phyloP scores from a whole-genome alignment of 2,113 vertebrate genomes.

The Pipa parva region DNA sequence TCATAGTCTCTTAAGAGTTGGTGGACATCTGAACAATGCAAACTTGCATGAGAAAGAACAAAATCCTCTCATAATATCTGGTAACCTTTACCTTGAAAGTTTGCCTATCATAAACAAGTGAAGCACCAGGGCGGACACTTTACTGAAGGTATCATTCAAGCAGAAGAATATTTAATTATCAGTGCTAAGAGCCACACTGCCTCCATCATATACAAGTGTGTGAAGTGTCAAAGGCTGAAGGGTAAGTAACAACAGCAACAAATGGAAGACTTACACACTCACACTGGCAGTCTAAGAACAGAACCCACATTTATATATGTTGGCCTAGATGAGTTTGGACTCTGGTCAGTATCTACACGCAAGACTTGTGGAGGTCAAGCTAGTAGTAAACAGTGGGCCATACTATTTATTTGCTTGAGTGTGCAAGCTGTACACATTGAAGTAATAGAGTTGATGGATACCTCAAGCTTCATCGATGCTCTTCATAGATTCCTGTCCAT shows the following conservation, averaged over 20 bases:
- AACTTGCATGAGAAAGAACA: too few species aligned
- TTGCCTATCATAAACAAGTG: too few species aligned
- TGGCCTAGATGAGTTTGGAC: neutral
- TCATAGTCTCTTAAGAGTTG: too few species aligned
- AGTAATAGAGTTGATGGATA: constrained; percentile 13
- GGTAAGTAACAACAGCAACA: neutral
- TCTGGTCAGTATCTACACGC: neutral
- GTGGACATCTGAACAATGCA: too few species aligned
- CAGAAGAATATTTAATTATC: constrained; percentile 31
- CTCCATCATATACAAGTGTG: neutral
- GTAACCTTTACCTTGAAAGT: too few species aligned
- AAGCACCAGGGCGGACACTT: neutral
- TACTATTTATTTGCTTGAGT: neutral
- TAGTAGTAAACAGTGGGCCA: neutral
- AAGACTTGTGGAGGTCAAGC: neutral
- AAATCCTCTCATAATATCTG: too few species aligned
- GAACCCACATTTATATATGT: neutral
- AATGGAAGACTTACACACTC: neutral
- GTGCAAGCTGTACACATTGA: neutral
- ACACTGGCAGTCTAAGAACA: neutral
- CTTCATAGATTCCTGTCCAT: constrained; percentile 5
- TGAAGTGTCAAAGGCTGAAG: neutral
- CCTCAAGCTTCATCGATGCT: constrained; percentile 3
- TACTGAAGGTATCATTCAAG: constrained; percentile 47
- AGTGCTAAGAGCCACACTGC: constrained; percentile 20